These are phyloP conservation scores for Pantelozetes paolii DNA, from an alignment of 2,888 invertebrate species.

Conservation along the genomic window DNA sequence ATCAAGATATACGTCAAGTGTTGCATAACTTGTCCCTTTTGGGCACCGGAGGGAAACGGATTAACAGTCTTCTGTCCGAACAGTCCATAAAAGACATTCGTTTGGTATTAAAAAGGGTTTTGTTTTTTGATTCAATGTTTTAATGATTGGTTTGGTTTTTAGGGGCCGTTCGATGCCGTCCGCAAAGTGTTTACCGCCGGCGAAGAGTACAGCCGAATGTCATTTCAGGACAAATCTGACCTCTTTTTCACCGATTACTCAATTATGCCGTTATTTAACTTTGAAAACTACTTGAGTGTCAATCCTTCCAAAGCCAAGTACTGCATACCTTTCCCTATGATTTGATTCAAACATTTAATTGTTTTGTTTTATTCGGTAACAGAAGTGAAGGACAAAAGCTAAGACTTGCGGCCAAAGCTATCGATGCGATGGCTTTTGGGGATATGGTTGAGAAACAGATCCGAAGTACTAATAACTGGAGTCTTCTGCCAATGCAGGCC, in stretches of 20 bases:
- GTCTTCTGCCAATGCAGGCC: slow-evolving; percentile 76
- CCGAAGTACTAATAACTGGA: slow-evolving; percentile 69
- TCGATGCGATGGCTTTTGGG: slow-evolving; percentile 78
- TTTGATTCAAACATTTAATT: not conserved
- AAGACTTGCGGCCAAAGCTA: slow-evolving; percentile 68
- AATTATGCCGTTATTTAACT: slow-evolving; percentile 91
- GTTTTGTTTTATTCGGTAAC: not conserved
- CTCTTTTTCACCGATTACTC: slow-evolving; percentile 97
- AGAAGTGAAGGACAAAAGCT: slow-evolving; percentile 57
- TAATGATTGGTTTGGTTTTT: slow-evolving; percentile 43
- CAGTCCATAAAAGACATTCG: slow-evolving; percentile 67
- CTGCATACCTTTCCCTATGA: slow-evolving; percentile 45
- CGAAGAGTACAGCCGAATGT: slow-evolving; percentile 62
- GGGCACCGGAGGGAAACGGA: slow-evolving; percentile 59
- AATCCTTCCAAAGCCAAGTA: slow-evolving; percentile 70
- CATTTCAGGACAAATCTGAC: slow-evolving; percentile 72
- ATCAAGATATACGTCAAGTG: slow-evolving; percentile 83
- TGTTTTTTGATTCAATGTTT: slow-evolving; percentile 6
- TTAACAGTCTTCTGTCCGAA: slow-evolving; percentile 55
- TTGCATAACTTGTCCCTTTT: slow-evolving; percentile 81
- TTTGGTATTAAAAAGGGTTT: slow-evolving; percentile 58
- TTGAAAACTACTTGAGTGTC: slow-evolving; percentile 88
- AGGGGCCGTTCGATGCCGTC: slow-evolving; percentile 91
- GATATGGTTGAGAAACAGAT: slow-evolving; percentile 80
- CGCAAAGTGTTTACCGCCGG: slow-evolving; percentile 77